phyloP scores from a whole-genome alignment of 2,888 invertebrate genomes.

The Teleiodes luculella region DNA sequence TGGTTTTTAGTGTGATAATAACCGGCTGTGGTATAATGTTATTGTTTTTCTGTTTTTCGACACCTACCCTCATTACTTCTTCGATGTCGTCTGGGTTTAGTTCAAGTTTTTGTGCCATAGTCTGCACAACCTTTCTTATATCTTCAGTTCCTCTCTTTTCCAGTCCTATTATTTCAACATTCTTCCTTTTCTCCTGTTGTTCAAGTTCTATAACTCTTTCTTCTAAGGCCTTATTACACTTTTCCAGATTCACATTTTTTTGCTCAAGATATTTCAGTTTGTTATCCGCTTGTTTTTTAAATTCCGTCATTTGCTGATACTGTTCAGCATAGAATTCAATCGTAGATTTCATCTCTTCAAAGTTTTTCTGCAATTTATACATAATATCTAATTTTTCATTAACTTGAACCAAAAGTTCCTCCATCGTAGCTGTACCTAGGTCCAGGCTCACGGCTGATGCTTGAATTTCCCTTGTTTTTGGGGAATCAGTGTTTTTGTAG shows the following conservation, averaged over 20 bases:
- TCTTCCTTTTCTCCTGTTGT: background rate
- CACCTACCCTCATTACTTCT: background rate
- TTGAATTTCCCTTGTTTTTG: too few relatives aligned
- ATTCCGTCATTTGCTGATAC: background rate
- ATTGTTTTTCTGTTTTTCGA: background rate
- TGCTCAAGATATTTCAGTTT: background rate
- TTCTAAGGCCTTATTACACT: background rate
- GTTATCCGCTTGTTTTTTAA: background rate
- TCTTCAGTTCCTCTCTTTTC: background rate
- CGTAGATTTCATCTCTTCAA: background rate
- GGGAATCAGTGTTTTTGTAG: too few relatives aligned
- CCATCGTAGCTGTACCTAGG: background rate
- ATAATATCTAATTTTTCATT: background rate
- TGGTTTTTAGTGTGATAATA: background rate
- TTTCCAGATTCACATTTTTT: background rate
- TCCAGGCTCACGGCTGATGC: too few relatives aligned
- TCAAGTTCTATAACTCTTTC: background rate
- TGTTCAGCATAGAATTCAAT: background rate
- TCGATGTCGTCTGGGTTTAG: background rate
- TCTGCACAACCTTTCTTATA: background rate
- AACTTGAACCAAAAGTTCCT: background rate
- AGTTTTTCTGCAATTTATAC: background rate
- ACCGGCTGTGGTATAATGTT: background rate
- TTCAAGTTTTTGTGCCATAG: background rate
- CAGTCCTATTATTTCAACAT: background rate